Evolutionary conservation across 2,113 vertebrate species (phyloP), one percentile per base, ranked within the genome.

Genomic region (Seriola rivoliana): DNA sequence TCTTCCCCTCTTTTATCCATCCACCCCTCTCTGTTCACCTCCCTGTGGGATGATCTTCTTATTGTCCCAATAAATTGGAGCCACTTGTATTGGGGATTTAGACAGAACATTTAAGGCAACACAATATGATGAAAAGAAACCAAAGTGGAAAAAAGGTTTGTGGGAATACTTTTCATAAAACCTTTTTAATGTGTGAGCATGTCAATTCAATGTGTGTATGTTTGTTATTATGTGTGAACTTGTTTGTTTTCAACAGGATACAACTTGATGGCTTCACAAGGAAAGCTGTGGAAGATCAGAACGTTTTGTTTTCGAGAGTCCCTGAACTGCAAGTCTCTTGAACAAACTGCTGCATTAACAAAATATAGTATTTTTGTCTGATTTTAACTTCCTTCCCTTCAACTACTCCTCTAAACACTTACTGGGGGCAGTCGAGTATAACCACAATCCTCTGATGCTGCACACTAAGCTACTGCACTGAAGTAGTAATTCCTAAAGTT

Each of bases 21-120:
- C 71, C 52, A 75, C 42, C 57, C 58, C 25, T 76, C 44, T 66
- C 25, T 32, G 48, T 48, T 50, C 55, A 59, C 50, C 42, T 63
- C 72, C 36, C 59, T 16, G 58, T 21, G 17, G 46, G 42, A 71
- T 75, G 73, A 83, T 84, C 75, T 79, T 50, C 71, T 87, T 73
- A 69, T 72, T 60, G 65, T 70, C 42, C 50, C 66, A 73, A 52
- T 55, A 67, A 63, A 50, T 66, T 65, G 55, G 19, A 58, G 25
- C 34, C 34, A 55, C 25, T 52, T 38, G 23, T 40, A 14, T 21
- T 32, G 14, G 34, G n/a, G 73, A 70, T 85, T 84, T 68, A 75
- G 14, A 34, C 3, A 0, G 0, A 70, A 60, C n/a, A 71, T 58
- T 71, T 42, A 67, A 57, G 19, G 12, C 19, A 55, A 8, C 38